phyloP scores from a whole-genome alignment of 2,113 vertebrate species.

The Polypterus bichir region DNA sequence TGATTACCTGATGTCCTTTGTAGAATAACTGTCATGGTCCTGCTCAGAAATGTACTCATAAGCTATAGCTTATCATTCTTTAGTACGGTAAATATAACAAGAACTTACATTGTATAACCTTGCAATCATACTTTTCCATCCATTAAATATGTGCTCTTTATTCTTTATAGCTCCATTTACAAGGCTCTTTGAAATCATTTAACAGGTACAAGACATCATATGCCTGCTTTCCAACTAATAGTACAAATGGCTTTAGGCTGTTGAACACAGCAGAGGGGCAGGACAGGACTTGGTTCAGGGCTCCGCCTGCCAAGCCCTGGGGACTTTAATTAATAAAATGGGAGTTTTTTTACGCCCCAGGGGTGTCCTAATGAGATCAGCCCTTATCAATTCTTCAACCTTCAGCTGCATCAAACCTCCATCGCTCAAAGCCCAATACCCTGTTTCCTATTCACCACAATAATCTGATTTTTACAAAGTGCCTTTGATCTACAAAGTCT shows the following conservation, averaged over 20 bases:
- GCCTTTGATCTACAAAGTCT: conserved; percentile 45
- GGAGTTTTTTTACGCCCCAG: conserved; percentile 22
- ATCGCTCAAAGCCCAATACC: conserved; percentile 7
- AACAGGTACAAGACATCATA: no score
- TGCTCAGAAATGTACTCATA: no score
- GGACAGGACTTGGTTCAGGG: background rate
- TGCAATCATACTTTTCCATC: no score
- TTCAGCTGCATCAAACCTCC: conserved; percentile 10
- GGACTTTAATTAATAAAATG: conserved; percentile 20
- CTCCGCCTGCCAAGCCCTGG: background rate
- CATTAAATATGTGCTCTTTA: no score
- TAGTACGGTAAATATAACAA: no score
- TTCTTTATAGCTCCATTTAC: no score
- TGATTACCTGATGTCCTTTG: no score
- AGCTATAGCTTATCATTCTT: no score
- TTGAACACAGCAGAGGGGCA: background rate
- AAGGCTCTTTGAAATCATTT: no score
- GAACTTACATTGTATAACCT: no score
- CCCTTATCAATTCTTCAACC: conserved; percentile 27
- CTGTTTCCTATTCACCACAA: conserved; percentile 19
- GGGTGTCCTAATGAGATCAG: conserved; percentile 35
- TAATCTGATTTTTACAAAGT: conserved; percentile 33
- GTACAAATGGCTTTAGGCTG: background rate
- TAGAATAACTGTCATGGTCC: no score
- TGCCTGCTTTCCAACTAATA: no score